Percentiles rank a stretch among this genome's conserved stretches.
phyloP scores from a whole-genome alignment of 2,113 vertebrate species.

The Echinops telfairi region DNA sequence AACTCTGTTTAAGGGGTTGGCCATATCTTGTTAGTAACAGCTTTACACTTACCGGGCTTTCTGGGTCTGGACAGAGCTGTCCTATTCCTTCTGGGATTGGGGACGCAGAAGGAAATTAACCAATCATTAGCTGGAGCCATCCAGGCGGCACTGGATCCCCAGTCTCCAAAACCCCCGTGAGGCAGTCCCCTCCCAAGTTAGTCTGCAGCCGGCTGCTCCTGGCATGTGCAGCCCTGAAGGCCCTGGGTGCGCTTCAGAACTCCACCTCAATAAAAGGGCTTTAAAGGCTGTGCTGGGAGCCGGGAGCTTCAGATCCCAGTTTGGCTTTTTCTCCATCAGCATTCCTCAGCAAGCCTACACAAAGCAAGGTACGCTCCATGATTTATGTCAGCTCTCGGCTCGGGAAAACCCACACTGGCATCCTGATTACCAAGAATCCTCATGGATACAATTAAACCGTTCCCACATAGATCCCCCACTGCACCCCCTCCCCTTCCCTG shows the following conservation, averaged over 20 bases:
- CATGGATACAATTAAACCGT: slow-evolving; percentile 78
- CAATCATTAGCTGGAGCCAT: slow-evolving; percentile 43
- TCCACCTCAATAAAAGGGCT: slow-evolving; percentile 77
- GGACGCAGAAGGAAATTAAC: slow-evolving; percentile 60
- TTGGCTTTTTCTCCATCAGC: slow-evolving; percentile 81
- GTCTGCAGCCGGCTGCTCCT: slow-evolving; percentile 53
- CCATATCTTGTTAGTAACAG: slow-evolving; percentile 85
- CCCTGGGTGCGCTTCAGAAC: slow-evolving; percentile 74
- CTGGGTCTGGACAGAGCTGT: slow-evolving; percentile 65
- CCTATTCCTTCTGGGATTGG: slow-evolving; percentile 67
- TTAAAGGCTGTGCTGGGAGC: slow-evolving; percentile 79
- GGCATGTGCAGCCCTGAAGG: slow-evolving; percentile 38
- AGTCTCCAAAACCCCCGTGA: slow-evolving; percentile 32
- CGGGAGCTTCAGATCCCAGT: slow-evolving; percentile 76
- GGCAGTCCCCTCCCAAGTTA: slow-evolving; percentile 13
- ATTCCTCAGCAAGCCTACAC: slow-evolving; percentile 82
- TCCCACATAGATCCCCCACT: slow-evolving; percentile 57
- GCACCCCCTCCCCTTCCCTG: background rate
- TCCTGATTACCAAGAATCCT: slow-evolving; percentile 78
- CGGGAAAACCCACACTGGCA: slow-evolving; percentile 82
- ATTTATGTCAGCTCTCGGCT: slow-evolving; percentile 81
- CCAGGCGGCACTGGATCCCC: background rate
- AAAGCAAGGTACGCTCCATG: slow-evolving; percentile 77
- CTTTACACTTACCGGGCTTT: slow-evolving; percentile 72
- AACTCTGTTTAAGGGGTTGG: slow-evolving; percentile 83